phyloP scores from a whole-genome alignment of 2,113 vertebrate species.

The Chrysochloris asiatica region DNA sequence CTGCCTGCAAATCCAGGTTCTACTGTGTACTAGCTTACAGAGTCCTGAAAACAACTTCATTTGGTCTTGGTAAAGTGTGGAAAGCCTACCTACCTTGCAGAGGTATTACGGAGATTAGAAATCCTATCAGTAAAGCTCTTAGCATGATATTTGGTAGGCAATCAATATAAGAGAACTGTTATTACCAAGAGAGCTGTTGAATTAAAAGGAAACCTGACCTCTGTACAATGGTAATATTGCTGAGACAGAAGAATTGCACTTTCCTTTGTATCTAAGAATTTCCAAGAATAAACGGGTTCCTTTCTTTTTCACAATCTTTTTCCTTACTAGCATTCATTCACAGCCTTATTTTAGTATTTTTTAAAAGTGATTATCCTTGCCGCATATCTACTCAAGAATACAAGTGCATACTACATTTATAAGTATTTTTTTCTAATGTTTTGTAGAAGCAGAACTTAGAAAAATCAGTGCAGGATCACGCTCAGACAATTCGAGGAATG shows the following conservation, averaged over 20 bases:
- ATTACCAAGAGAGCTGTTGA: conserved; percentile 10
- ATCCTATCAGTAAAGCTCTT: conserved; percentile 26
- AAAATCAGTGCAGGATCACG: conserved; percentile 6
- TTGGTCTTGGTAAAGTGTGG: background rate
- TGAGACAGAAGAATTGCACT: conserved; percentile 35
- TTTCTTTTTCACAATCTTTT: background rate
- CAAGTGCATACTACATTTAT: background rate
- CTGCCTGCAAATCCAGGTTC: conserved; percentile 40
- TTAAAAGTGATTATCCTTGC: conserved; percentile 27
- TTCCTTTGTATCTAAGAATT: conserved; percentile 32
- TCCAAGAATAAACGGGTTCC: background rate
- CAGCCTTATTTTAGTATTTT: background rate
- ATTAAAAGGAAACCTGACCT: conserved; percentile 45
- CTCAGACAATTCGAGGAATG: background rate
- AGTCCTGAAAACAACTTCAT: conserved; percentile 15
- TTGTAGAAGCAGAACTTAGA: background rate
- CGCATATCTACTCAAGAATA: background rate
- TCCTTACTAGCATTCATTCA: background rate
- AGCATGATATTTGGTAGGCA: conserved; percentile 7
- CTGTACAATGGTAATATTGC: background rate
- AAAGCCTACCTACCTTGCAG: conserved; percentile 4
- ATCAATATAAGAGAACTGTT: conserved; percentile 36
- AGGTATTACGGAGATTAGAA: conserved; percentile 25
- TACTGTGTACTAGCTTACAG: background rate
- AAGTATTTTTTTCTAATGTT: background rate